A percentile compares a stretch with the other conserved stretches of the same genome.
These are phyloP conservation scores for Crepidodera aurea DNA, from an alignment of 2,888 invertebrate genomes.

Conservation along the genomic window DNA sequence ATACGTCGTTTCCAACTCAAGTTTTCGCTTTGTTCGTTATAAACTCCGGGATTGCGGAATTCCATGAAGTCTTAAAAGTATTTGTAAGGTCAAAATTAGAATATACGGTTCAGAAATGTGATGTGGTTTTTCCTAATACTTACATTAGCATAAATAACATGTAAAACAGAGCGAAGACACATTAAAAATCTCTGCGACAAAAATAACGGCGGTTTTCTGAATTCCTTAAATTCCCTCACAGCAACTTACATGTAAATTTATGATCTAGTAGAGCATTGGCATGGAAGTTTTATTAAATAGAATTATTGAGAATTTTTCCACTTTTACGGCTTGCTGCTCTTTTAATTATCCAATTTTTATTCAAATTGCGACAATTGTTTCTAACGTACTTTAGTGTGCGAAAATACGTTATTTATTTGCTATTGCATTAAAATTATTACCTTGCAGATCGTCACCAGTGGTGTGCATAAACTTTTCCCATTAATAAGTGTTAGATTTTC, in stretches of 20 bases:
- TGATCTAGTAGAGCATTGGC: neutral
- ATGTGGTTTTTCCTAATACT: neutral
- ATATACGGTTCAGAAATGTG: neutral
- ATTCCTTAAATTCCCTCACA: neutral
- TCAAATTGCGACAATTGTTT: too few species aligned
- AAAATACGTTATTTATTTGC: too few species aligned
- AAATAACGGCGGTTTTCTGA: neutral
- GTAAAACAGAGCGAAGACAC: neutral
- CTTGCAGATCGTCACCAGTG: too few species aligned
- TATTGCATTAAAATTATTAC: too few species aligned
- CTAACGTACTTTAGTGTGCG: too few species aligned
- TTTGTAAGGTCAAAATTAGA: conserved; percentile 4
- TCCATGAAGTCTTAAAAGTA: conserved; percentile 1
- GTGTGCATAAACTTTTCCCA: too few species aligned
- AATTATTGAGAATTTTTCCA: neutral
- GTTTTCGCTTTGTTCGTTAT: neutral
- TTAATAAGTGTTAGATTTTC: too few species aligned
- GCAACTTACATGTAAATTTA: neutral
- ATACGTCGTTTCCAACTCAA: neutral
- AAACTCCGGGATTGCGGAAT: neutral
- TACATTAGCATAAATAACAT: conserved; percentile 7
- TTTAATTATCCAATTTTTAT: too few species aligned
- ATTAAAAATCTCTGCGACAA: conserved; percentile 1
- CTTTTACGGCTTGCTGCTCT: neutral
- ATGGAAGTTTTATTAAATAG: neutral